phyloP scores from a whole-genome alignment of 2,888 invertebrate genomes.

The Sclerodermus sp. region DNA sequence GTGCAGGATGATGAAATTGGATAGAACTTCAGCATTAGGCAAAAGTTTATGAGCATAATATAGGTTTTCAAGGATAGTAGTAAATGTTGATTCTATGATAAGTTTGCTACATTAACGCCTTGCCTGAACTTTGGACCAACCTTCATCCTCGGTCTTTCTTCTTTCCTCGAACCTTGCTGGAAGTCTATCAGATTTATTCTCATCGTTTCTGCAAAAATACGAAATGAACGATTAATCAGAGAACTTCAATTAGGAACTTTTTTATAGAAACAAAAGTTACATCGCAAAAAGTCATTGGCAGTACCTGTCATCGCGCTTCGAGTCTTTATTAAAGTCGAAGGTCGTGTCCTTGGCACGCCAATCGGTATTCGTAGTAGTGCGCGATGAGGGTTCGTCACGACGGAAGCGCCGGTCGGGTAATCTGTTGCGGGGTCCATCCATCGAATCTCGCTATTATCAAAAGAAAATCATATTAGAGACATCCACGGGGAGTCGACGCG shows the following conservation, averaged over 20 bases:
- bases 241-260: neutral
- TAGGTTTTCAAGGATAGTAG: constrained; percentile 23
- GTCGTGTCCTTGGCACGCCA: constrained; percentile 27
- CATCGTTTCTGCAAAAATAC: constrained; percentile 40
- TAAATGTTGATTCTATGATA: constrained; percentile 21
- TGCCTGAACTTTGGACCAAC: constrained; percentile 50
- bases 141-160: constrained; percentile 59
- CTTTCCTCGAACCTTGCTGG: constrained; percentile 34
- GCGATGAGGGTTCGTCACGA: constrained; percentile 46
- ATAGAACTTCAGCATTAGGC: constrained; percentile 16
- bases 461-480: neutral
- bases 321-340: constrained; percentile 21
- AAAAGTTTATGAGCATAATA: constrained; percentile 22
- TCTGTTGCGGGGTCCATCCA: constrained; percentile 35
- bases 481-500: neutral
- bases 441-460: constrained; percentile 12
- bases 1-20: constrained; percentile 21
- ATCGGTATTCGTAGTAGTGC: constrained; percentile 17
- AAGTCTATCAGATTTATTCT: constrained; percentile 45
- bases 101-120: constrained; percentile 41
- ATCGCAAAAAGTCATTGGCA: neutral
- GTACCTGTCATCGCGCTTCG: constrained; percentile 16
- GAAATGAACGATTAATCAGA: constrained; percentile 1
- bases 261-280: constrained; percentile 3
- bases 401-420: constrained; percentile 49